Conservation (phyloP, 1,140 invertebrate species). For the Xylocopa sonorina region DNA sequence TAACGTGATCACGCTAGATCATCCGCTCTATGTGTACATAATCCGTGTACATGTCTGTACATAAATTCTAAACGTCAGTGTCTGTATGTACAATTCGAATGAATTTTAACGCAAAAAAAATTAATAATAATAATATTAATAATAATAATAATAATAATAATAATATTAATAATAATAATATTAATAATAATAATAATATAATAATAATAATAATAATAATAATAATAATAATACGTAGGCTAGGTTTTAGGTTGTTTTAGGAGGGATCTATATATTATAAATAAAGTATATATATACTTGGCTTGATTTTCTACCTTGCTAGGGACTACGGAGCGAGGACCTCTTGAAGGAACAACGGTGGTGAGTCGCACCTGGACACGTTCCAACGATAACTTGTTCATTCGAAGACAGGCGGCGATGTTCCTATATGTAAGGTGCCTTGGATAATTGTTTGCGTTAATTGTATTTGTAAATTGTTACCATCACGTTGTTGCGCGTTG, state of each 20-base stretch:
- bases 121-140: no score
- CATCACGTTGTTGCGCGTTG: neutral
- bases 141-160: no score
- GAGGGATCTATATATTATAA: slow-evolving; percentile 72
- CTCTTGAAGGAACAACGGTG: slow-evolving; percentile 72
- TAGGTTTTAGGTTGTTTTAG: slow-evolving; percentile 74
- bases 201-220: no score
- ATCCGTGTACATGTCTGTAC: slow-evolving; percentile 75
- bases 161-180: no score
- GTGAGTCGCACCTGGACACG: slow-evolving; percentile 15
- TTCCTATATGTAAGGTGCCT: slow-evolving; percentile 66
- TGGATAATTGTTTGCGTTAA: slow-evolving; percentile 37
- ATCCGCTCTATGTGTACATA: slow-evolving; percentile 69
- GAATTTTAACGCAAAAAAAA: slow-evolving; percentile 66
- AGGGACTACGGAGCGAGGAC: slow-evolving; percentile 70
- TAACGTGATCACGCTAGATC: slow-evolving; percentile 54
- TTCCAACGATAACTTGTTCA: neutral
- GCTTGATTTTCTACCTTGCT: slow-evolving; percentile 74
- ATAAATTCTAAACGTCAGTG: slow-evolving; percentile 72
- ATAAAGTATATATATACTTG: slow-evolving; percentile 69
- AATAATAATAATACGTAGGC: slow-evolving; percentile 70
- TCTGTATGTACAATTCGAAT: slow-evolving; percentile 74
- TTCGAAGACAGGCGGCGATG: slow-evolving; percentile 36
- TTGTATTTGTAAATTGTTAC: neutral
- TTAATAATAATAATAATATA: no score